Percentiles rank a stretch among this genome's conserved stretches.
phyloP scores from a whole-genome alignment of 2,113 vertebrate genomes.

The Hymenochirus boettgeri region DNA sequence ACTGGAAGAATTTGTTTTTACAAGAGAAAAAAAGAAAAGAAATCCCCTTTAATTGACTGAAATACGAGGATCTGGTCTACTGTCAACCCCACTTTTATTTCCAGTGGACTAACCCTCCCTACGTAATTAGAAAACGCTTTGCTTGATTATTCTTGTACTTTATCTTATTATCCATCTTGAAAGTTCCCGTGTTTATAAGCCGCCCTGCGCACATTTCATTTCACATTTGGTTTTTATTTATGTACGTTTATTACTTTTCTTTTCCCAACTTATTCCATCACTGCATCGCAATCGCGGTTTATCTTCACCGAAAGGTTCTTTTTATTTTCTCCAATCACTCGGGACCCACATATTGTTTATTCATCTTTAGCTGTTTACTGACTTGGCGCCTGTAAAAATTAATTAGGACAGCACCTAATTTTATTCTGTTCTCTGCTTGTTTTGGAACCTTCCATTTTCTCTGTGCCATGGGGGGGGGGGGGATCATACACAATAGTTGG shows the following conservation, averaged over 20 bases:
- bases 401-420: neutral
- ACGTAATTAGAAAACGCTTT: too few relatives aligned
- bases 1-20: too few relatives aligned
- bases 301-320: neutral
- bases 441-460: neutral
- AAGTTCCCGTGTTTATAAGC: neutral
- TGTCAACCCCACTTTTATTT: too few relatives aligned
- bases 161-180: neutral
- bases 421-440: neutral
- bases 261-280: neutral
- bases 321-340: neutral
- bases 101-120: too few relatives aligned
- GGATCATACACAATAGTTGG: neutral
- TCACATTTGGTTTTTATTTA: conserved; percentile 1
- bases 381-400: neutral
- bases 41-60: too few relatives aligned
- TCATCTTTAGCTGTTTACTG: conserved; percentile 1
- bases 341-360: neutral
- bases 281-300: neutral
- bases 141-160: too few relatives aligned
- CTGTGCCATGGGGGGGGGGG: neutral
- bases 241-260: neutral
- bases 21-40: too few relatives aligned
- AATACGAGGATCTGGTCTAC: too few relatives aligned
- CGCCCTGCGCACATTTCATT: neutral